Evolutionary conservation across 2,888 invertebrate genomes (phyloP).

Genomic region (Melipona beecheii): DNA sequence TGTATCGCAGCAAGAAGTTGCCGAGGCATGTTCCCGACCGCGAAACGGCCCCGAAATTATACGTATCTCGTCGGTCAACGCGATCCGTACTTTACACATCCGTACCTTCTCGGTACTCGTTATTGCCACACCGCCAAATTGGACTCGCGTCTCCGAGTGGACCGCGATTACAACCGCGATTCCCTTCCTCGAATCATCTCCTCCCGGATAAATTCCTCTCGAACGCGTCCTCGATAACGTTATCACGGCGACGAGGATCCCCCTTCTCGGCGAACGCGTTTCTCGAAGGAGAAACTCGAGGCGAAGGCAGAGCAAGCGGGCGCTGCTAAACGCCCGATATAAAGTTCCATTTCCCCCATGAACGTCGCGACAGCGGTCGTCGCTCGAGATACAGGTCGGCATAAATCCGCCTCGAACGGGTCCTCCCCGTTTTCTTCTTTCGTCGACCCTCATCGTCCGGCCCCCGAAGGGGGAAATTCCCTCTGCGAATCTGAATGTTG

Average conservation of each 20-base stretch:
- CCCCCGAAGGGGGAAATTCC: conserved; percentile 22
- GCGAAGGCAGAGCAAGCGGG: too few species aligned
- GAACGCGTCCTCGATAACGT: background rate
- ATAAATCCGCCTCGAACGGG: conserved; percentile 32
- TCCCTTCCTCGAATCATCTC: conserved; percentile 9
- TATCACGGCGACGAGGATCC: background rate
- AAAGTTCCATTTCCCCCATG: conserved; percentile 14
- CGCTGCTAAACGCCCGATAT: conserved; percentile 3
- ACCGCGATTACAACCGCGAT: background rate
- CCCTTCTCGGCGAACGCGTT: background rate
- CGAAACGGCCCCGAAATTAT: conserved; percentile 30
- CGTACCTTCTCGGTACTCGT: conserved; percentile 10
- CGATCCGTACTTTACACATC: conserved; percentile 11
- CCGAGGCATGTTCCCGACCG: background rate
- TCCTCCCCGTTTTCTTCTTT: conserved; percentile 36
- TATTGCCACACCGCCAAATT: conserved; percentile 28
- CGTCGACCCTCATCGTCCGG: conserved; percentile 30
- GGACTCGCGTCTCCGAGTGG: background rate
- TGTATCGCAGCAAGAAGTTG: conserved; percentile 6
- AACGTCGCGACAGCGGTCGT: background rate
- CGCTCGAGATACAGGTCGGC: conserved; percentile 6
- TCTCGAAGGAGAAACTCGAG: background rate
- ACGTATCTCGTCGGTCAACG: conserved; percentile 6
- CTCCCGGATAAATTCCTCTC: background rate
- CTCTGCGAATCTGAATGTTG: conserved; percentile 47